Evolutionary conservation across 1,140 invertebrate genomes (phyloP), one percentile per base, ranked within the genome.

Genomic region (Venturia canescens): DNA sequence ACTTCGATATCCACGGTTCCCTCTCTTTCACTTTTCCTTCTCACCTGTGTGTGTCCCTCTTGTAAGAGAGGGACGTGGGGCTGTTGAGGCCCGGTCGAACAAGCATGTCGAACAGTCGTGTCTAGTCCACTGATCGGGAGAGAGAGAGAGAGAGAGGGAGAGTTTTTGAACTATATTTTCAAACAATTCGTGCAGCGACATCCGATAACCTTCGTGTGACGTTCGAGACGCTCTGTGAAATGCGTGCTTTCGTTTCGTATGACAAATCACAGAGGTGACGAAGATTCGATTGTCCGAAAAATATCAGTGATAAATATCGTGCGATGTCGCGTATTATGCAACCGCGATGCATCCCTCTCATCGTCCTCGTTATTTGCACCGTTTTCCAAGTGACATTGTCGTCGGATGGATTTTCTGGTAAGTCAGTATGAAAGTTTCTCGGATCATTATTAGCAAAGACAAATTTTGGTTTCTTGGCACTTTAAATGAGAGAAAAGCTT

Each of bases 1-100:
- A 4, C 50, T 53, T 7, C 50, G 18, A n/a, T 53, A 53, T 53
- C 38, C 38, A 53, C n/a, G 2, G 6, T 53, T 53, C 50, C 50
- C 50, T 53, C 50, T 53, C 50, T 53, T 53, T 53, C 50, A 53
- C 50, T 21, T 53, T 53, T 53, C 50, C 50, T 53, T 53, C 50
- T 53, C 50, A 53, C 50, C 50, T 53, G 18, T n/a, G n/a, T 21
- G 18, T 53, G n/a, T n/a, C n/a, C 50, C 50, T 11, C 50, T 9
- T 53, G 18, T 13, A 44, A 44, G 38, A 44, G 38, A 44, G 50
- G 18, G 50, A 53, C n/a, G 1, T 13, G 11, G 13, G 48, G 48
- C 48, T 53, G 50, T 53, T 11, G 50, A 11, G 1, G n/a, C 50
- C 50, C 50, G 18, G n/a, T 53, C 16, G 50, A 53, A 53, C n/a